Evolutionary conservation across 2,113 vertebrate species (phyloP), one percentile per base, ranked within the genome.

Genomic region (Epinephelus moara): DNA sequence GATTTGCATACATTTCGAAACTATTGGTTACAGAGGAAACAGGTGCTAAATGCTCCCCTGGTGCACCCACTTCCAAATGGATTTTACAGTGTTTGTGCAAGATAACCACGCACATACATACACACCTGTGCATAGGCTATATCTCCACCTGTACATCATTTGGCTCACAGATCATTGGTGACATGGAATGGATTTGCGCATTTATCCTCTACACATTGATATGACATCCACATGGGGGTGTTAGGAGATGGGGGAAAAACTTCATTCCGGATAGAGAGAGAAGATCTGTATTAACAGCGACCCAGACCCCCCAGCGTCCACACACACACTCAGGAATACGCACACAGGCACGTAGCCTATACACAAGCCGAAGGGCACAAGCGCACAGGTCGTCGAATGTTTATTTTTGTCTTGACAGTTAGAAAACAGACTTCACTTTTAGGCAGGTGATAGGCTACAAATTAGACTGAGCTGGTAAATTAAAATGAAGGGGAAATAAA

Each of bases 361-460:
- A 40, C 47, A 42, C 30, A 40, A 13, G 21, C 12, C 21, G 6
- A 47, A 13, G 9, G 11, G 4, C 63, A 69, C 37, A 45, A 40
- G 10, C 3, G 9, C 61, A n/a, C 60, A 67, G 49, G 45, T 57
- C 27, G 45, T 57, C 23, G 37, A 78, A 17, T 57, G 30, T 25
- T 30, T 42, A 40, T 61, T 62, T 27, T 12, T 18, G 23, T 13
- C 17, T 18, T 53, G 69, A 62, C 23, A 59, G 21, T 45, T 25
- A 7, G n/a, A 8, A 80, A 55, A 15, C 30, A 76, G 15, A 62
- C 30, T 53, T 68, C 37, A 70, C 52, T 81, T 71, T 71, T 12
- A 37, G 23, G 21, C 52, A 56, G 70, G 27, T 37, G 40, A 56
- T 14, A 30, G 30, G 30, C 30, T 30, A 14, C 11, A n/a, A 1